Conservation (phyloP, 2,888 invertebrate genomes). For the Tridacna gigas region DNA sequence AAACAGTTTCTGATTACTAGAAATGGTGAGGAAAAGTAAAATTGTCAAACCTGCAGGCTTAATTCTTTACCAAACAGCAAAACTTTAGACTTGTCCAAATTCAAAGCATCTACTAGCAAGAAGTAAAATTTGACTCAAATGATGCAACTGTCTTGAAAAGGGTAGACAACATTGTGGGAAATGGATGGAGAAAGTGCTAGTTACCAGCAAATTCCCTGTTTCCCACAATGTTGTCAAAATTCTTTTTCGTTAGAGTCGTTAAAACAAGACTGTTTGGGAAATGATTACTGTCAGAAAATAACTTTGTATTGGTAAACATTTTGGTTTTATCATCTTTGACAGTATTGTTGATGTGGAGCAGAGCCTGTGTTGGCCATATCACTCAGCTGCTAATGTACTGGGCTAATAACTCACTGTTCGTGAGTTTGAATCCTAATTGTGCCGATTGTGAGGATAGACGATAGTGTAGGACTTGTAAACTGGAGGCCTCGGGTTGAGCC, state of each 20-base stretch:
- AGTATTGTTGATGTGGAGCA: too few relatives aligned
- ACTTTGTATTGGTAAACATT: too few relatives aligned
- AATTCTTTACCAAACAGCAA: neutral
- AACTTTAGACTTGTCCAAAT: neutral
- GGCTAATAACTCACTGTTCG: too few relatives aligned
- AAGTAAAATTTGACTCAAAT: neutral
- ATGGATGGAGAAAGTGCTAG: neutral
- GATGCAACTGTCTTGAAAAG: neutral
- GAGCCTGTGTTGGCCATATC: too few relatives aligned
- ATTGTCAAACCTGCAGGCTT: neutral
- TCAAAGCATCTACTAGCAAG: neutral
- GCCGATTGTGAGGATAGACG: too few relatives aligned
- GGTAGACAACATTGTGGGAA: neutral
- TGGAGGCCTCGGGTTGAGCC: too few relatives aligned
- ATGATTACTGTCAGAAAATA: too few relatives aligned
- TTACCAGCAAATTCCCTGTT: neutral
- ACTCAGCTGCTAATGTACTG: too few relatives aligned
- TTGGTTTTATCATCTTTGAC: too few relatives aligned
- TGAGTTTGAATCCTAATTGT: too few relatives aligned
- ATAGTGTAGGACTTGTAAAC: too few relatives aligned
- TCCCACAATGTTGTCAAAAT: neutral
- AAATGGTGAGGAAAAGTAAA: conserved; percentile 87
- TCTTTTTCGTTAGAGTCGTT: neutral
- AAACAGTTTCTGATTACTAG: conserved; percentile 99
- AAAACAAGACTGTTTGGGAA: neutral